phyloP scores from a whole-genome alignment of 2,113 vertebrate species.

The Megaceryle torquata region DNA sequence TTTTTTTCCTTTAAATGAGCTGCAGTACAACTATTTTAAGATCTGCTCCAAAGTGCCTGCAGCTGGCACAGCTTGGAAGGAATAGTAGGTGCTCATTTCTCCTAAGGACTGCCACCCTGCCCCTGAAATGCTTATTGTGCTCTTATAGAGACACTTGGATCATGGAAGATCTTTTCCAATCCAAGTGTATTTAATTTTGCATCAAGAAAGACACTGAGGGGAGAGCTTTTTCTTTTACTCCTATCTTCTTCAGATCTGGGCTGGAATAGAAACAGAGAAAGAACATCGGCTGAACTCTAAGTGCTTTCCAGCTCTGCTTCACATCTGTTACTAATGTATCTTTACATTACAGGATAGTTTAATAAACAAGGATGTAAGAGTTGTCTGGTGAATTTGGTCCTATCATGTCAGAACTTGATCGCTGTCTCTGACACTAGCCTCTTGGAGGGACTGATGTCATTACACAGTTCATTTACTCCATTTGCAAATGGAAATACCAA shows the following conservation, averaged over 20 bases:
- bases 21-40: not conserved
- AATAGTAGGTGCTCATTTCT: not conserved
- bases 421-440: not conserved
- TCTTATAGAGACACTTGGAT: not conserved
- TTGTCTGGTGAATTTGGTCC: not conserved
- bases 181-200: not conserved
- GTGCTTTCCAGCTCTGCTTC: not conserved
- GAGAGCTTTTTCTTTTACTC: not conserved
- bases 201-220: not conserved
- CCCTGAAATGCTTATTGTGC: accelerated
- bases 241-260: not conserved
- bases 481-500: not conserved
- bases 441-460: not conserved
- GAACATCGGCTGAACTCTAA: not conserved
- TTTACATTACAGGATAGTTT: not conserved
- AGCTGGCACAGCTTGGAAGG: not conserved
- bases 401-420: not conserved
- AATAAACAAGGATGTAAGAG: slow-evolving; percentile 8
- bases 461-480: accelerated
- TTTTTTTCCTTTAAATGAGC: not conserved
- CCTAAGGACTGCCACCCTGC: not conserved
- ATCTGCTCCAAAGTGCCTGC: not conserved
- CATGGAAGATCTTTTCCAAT: not conserved
- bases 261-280: slow-evolving; percentile 7
- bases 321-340: slow-evolving; percentile 22